Base-by-base conservation (phyloP, 2,113 vertebrate species). In the Menidia beryllina region DNA sequence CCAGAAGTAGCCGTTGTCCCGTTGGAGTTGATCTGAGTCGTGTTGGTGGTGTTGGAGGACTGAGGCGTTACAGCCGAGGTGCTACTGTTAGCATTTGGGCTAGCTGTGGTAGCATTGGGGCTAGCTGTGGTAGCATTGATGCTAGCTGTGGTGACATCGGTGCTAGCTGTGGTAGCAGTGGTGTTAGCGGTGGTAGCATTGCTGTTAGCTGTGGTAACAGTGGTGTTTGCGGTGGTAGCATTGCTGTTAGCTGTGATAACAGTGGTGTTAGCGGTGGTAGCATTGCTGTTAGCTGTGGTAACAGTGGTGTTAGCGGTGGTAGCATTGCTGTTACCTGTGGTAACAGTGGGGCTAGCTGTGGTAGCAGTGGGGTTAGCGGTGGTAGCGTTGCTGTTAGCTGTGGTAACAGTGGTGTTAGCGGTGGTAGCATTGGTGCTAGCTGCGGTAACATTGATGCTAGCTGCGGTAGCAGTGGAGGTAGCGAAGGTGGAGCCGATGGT, bases 1-100 rank as follows among this genome's bases (percentile, higher is more conserved):
- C 3, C 17, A 19, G 59, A 19, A 6, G 0, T 0, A 0, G 10
- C 15, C 7, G 26, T 7, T 0, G 23, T 52, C 0, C 1, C 0
- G 13, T 48, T 13, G 26, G 54, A 25, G 20, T 17, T 9, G 19
- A 15, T 47, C 20, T 24, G 0, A 0, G 52, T 15, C 0, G 52
- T 10, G 7, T 6, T 27, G 23, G 8, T 0, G 20, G 27, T 0
- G 20, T 12, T 17, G 7, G 21, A 7, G 13, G 49, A 4, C 38
- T 4, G 19, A 9, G 7, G 0, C n/a, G 26, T 0, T 2, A 4
- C 8, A 26, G 17, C 5, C 8, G 30, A 30, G 3, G 39, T 6
- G 11, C 12, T 58, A 50, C 12, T 62, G 41, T 30, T 8, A 12
- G 1, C 10, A 7, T 8, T 30, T 1, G 60, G 20, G 38, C 20